phyloP scores from a whole-genome alignment of 2,113 vertebrate species.

The Trinectes maculatus region DNA sequence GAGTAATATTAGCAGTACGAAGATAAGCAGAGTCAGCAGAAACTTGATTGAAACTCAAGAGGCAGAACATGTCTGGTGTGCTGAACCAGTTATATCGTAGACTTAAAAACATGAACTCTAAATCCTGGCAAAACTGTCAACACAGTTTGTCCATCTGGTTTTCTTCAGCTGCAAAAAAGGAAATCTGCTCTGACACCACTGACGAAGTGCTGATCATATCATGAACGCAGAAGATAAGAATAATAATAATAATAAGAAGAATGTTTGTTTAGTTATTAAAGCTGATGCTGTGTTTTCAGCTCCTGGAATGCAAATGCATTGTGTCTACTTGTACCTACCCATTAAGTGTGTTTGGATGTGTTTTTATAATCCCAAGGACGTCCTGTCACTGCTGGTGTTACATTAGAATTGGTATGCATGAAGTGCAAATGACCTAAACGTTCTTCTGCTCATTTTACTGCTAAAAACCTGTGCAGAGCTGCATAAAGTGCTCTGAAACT shows the following conservation, averaged over 20 bases:
- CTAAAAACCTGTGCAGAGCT: background rate
- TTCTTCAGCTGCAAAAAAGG: background rate
- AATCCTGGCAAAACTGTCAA: background rate
- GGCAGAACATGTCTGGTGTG: constrained; percentile 15
- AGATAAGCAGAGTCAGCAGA: constrained; percentile 27
- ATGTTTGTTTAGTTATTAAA: background rate
- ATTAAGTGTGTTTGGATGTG: background rate
- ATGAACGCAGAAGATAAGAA: background rate
- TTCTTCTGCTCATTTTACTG: constrained; percentile 20
- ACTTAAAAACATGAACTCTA: background rate
- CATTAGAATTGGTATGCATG: constrained; percentile 6
- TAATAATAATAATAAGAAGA: background rate
- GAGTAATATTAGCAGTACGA: constrained; percentile 8
- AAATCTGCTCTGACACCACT: background rate
- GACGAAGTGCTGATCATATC: constrained; percentile 4
- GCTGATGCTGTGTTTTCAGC: constrained; percentile 1
- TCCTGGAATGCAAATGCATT: constrained; percentile 5
- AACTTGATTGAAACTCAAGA: constrained; percentile 30
- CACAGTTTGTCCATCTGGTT: background rate
- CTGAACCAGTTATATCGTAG: background rate
- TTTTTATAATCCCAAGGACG: constrained; percentile 9
- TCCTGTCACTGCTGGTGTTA: constrained; percentile 9
- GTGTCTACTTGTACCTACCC: background rate
- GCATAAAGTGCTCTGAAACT: background rate
- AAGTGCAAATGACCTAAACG: constrained; percentile 20